These are phyloP conservation scores for Idris sp. DNA, from an alignment of 1,140 invertebrate genomes.

Conservation along the genomic window DNA sequence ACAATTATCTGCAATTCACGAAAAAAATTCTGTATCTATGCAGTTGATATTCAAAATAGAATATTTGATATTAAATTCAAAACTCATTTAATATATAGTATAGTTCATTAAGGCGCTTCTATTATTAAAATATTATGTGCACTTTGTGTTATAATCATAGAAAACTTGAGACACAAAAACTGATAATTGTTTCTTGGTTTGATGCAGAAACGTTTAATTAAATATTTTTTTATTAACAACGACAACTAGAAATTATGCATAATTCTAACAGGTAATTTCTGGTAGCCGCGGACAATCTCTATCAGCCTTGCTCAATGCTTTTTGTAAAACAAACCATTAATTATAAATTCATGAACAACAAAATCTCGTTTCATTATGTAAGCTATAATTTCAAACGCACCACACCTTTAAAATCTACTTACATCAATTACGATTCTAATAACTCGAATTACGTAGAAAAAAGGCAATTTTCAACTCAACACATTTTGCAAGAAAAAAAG, in stretches of 20 bases:
- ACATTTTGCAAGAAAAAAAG: conserved; percentile 34
- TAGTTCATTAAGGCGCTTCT: too few relatives aligned
- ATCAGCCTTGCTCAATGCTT: conserved; percentile 19
- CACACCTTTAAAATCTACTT: conserved; percentile 50
- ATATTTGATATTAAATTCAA: too few relatives aligned
- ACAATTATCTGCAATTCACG: too few relatives aligned
- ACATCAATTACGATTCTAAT: conserved; percentile 53
- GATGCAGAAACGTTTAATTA: conserved; percentile 11
- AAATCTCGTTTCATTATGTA: conserved; percentile 40
- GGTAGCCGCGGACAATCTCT: conserved; percentile 25
- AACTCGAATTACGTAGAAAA: conserved; percentile 40
- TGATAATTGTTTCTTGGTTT: background rate
- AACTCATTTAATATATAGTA: too few relatives aligned
- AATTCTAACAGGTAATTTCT: conserved; percentile 32
- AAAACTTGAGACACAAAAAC: background rate
- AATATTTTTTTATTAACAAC: conserved; percentile 11
- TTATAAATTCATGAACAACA: conserved; percentile 34
- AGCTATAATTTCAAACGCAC: conserved; percentile 37
- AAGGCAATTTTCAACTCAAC: conserved; percentile 60
- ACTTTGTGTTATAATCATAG: too few relatives aligned
- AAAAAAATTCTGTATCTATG: too few relatives aligned
- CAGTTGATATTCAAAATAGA: too few relatives aligned
- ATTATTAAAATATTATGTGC: too few relatives aligned
- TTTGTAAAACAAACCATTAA: conserved; percentile 27
- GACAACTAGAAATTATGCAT: conserved; percentile 3